Percentiles rank a stretch among this genome's conserved stretches.
phyloP scores from a whole-genome alignment of 2,797 vertebrate genomes.

The Tympanoctomys barrerae region DNA sequence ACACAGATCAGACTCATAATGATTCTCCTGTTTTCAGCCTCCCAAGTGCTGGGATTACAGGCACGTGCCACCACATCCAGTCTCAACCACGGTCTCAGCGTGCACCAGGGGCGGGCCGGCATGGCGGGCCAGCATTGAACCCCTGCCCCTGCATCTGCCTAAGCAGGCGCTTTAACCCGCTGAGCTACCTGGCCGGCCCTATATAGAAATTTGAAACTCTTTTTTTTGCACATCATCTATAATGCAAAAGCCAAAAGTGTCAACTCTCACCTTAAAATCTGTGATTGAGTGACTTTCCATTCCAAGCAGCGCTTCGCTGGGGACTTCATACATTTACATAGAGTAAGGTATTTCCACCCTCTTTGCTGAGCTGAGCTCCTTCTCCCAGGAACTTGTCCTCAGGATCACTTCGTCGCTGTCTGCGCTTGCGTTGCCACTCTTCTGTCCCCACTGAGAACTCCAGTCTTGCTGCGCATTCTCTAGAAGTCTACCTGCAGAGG shows the following conservation, averaged over 20 bases:
- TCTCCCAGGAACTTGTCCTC: not conserved
- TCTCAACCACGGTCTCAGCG: too few species aligned
- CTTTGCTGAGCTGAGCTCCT: not conserved
- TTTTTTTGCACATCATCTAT: not conserved
- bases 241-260: not conserved
- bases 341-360: not conserved
- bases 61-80: too few species aligned
- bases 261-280: not conserved
- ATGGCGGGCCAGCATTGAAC: too few species aligned
- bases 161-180: too few species aligned
- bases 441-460: not conserved
- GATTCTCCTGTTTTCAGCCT: too few species aligned
- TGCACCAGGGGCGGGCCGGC: too few species aligned
- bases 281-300: not conserved
- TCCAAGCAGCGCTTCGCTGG: not conserved
- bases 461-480: not conserved
- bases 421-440: not conserved
- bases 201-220: slow-evolving; percentile 12
- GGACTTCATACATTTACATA: not conserved
- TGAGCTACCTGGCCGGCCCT: too few species aligned
- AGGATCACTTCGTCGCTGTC: not conserved
- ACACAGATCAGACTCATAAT: too few species aligned
- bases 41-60: too few species aligned
- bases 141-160: too few species aligned
- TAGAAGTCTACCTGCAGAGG: not conserved